Evolutionary conservation across 2,797 vertebrate species (phyloP), one percentile per base, ranked within the genome.

Genomic region (Pterois miles): DNA sequence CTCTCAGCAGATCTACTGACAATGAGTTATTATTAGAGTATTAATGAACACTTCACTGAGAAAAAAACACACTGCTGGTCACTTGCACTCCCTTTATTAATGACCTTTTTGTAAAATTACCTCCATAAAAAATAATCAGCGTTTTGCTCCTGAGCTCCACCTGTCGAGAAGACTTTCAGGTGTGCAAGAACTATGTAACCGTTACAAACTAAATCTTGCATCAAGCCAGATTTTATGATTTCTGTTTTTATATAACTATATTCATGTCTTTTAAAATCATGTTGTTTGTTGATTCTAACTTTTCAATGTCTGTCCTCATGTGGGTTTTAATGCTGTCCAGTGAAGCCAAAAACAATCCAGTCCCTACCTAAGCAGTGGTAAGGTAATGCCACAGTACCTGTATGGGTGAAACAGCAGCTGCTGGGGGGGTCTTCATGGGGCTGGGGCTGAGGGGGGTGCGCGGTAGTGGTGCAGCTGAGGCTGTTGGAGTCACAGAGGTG

Each of bases 391-490:
- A 40, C 5, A 36, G 22, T 2, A 16, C 97, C 96, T 98, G 98
- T 94, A 99, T 99, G 14, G 98, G 98, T 12, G 97, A 98, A 5
- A 99, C 96, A 4, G 98, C 97, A 20, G 98, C 98, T 16, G 98
- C 97, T 0, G 98, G 98, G 2, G 97, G 98, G 0, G 97, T 99
- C 89, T 99, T 99, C 96, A 99, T 95, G 57, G 98, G 98, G 82
- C 98, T 99, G 46, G 98, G 98, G 84, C 98, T 99, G 66, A 99
- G 95, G 16, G 98, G 98, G 14, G 97, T 99, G 25, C 98, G 96
- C 74, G 97, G 96, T 77, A 98, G 94, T 0, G 97, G 71, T 65
- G 96, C 64, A 40, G 97, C 91, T 2, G 96, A 36, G 23, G 95
- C 90, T 2, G 94, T 91, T 6, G 93, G 92, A 71, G 90, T 64